Evolutionary conservation across 1,140 invertebrate species (phyloP).

Genomic region (Procambarus clarkii): DNA sequence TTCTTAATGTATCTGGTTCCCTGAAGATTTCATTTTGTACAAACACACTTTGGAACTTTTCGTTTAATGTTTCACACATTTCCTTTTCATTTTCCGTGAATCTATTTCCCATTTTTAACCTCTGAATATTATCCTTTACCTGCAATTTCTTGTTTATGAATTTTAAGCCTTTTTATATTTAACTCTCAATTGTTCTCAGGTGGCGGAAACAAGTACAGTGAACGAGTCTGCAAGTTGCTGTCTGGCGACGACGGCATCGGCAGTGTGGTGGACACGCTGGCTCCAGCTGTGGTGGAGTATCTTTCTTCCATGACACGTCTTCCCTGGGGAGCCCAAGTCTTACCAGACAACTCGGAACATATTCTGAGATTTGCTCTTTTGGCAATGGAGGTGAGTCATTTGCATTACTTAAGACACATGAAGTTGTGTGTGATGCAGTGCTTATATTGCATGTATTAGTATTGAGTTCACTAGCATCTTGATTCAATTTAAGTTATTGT

Average conservation of each 20-base stretch:
- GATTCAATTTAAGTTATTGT: no score
- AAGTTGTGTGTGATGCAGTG: no score
- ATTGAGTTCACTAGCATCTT: no score
- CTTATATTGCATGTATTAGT: no score
- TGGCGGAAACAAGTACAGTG: conserved; percentile 77
- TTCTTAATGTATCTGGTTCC: no score
- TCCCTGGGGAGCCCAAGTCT: conserved; percentile 74
- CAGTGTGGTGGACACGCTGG: conserved; percentile 74
- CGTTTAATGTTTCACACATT: no score
- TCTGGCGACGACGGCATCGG: conserved; percentile 78
- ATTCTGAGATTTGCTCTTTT: conserved; percentile 81
- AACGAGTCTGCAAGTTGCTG: conserved; percentile 79
- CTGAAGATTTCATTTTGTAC: no score
- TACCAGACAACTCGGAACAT: conserved; percentile 78
- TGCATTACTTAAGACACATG: background rate
- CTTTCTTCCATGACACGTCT: conserved; percentile 73
- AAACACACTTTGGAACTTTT: no score
- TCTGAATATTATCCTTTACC: no score
- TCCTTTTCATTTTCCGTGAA: no score
- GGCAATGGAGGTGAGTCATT: conserved; percentile 78
- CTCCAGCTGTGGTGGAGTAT: conserved; percentile 79
- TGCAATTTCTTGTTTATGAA: no score
- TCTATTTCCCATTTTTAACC: no score
- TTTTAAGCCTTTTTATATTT: background rate
- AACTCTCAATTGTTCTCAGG: conserved; percentile 65